Percentiles rank a stretch among this genome's conserved stretches.
Evolutionary conservation across 1,140 invertebrate species (phyloP).

Genomic region (Micrasema longulum): DNA sequence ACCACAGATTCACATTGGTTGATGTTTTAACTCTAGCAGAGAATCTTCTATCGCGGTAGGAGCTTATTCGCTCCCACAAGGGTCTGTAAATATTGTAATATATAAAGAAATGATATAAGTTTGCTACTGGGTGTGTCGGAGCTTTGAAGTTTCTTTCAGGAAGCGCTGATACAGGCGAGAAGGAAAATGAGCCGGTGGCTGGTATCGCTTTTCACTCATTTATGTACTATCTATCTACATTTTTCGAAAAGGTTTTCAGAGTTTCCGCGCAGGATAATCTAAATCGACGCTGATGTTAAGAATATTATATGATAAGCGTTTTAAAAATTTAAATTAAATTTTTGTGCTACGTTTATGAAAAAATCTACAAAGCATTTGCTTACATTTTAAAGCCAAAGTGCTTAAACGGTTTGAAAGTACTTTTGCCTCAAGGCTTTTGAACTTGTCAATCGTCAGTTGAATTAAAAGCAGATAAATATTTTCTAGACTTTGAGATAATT

Average conservation of each 20-base stretch:
- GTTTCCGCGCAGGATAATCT: constrained; percentile 13
- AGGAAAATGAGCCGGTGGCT: constrained; percentile 2
- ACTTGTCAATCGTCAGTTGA: too few relatives aligned
- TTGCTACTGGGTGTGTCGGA: constrained; percentile 7
- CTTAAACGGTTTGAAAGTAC: too few relatives aligned
- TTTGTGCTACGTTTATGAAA: too few relatives aligned
- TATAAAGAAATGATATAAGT: constrained; percentile 53
- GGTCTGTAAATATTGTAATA: constrained; percentile 52
- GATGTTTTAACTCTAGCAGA: constrained; percentile 46
- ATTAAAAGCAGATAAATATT: too few relatives aligned
- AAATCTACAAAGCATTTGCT: too few relatives aligned
- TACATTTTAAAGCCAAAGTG: too few relatives aligned
- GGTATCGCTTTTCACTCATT: constrained; percentile 29
- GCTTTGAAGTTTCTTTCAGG: constrained; percentile 42
- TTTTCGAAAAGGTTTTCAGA: constrained; percentile 9
- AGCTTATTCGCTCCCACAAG: constrained; percentile 47
- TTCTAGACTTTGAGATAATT: too few relatives aligned
- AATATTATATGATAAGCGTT: too few relatives aligned
- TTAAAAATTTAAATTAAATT: too few relatives aligned
- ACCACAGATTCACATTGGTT: constrained; percentile 43
- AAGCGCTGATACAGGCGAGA: constrained; percentile 10
- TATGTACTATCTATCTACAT: constrained; percentile 33
- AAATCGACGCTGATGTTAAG: constrained; percentile 12
- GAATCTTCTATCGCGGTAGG: constrained; percentile 50
- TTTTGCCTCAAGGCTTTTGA: too few relatives aligned